phyloP scores from a whole-genome alignment of 2,888 invertebrate species.

The Torymus tubicola region DNA sequence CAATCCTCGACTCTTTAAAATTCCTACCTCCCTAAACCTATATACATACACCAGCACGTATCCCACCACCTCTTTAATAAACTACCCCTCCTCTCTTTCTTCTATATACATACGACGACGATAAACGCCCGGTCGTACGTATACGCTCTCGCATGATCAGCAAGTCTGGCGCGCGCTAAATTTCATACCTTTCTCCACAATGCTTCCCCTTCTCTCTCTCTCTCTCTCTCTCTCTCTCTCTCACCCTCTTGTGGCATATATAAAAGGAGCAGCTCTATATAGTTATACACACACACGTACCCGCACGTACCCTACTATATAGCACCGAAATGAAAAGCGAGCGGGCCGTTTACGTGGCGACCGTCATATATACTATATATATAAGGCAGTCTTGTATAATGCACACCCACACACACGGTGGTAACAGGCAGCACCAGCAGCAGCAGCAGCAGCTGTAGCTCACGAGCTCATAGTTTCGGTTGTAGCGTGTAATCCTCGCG shows the following conservation, averaged over 20 bases:
- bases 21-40: too few species aligned
- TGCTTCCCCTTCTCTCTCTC: background rate
- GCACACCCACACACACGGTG: background rate
- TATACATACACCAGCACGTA: too few species aligned
- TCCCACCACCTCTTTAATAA: too few species aligned
- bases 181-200: constrained; percentile 10
- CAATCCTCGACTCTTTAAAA: too few species aligned
- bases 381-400: background rate
- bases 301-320: too few species aligned
- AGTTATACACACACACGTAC: too few species aligned
- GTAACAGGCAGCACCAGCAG: constrained; percentile 20
- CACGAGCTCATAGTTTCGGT: constrained; percentile 73
- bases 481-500: constrained; percentile 75
- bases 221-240: constrained; percentile 10
- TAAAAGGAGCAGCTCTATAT: background rate
- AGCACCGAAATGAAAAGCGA: constrained; percentile 34
- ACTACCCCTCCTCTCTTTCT: too few species aligned
- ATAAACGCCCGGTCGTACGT: too few species aligned
- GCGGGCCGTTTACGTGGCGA: constrained; percentile 9
- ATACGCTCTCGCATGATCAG: too few species aligned
- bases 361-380: background rate
- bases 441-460: constrained; percentile 53
- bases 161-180: too few species aligned
- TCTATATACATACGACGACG: too few species aligned
- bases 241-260: constrained; percentile 7